Evolutionary conservation across 2,797 vertebrate species (phyloP).

Genomic region (Malacoraja senta): DNA sequence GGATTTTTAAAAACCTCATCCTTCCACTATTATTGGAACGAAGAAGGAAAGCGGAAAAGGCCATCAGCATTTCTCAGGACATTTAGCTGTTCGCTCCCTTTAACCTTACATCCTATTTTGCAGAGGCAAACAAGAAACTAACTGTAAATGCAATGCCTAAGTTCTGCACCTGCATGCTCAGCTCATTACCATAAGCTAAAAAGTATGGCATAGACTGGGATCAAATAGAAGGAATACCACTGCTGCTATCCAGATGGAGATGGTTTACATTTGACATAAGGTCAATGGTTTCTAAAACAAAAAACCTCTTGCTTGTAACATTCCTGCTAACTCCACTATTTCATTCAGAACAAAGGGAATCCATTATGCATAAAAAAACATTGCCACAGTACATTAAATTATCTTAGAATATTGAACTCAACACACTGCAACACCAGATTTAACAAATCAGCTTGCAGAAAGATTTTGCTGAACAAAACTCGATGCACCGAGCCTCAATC

Average conservation of each 20-base stretch:
- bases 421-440: not conserved
- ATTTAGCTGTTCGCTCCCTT: not conserved
- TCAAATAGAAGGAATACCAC: not conserved
- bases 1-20: constrained; percentile 1
- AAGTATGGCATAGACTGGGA: not conserved
- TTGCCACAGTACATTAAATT: not conserved
- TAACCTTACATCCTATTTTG: not conserved
- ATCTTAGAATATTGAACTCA: constrained; percentile 7
- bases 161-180: not conserved
- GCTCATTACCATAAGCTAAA: not conserved
- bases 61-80: not conserved
- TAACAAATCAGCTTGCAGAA: not conserved
- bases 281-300: not conserved
- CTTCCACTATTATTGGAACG: not conserved
- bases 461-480: not conserved
- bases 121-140: not conserved
- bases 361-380: not conserved
- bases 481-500: not conserved
- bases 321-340: not conserved
- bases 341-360: not conserved
- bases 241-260: not conserved
- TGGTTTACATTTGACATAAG: constrained; percentile 19
- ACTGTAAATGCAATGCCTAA: not conserved
- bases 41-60: not conserved
- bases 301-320: not conserved